Evolutionary conservation across 2,797 vertebrate species (phyloP).

Genomic region (Neosilurus hyrtlii): DNA sequence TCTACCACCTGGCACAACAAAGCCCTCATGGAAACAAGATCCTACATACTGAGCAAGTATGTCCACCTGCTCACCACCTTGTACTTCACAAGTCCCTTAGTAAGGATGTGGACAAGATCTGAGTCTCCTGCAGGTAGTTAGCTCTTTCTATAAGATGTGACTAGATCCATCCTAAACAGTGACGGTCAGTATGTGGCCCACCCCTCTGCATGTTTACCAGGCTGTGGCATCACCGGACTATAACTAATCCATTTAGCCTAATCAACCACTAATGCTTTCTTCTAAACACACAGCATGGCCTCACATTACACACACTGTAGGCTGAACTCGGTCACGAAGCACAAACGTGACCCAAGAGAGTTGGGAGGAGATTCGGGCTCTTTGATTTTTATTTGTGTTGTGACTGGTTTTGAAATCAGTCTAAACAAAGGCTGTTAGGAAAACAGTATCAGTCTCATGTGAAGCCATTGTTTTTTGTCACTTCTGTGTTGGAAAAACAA

Average conservation of each 20-base stretch:
- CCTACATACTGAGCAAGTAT: slow-evolving; percentile 27
- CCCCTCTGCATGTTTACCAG: slow-evolving; percentile 54
- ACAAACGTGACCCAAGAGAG: neutral
- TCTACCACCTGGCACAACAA: slow-evolving; percentile 42
- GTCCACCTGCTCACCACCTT: slow-evolving; percentile 34
- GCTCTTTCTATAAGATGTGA: neutral
- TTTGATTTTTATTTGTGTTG: slow-evolving; percentile 22
- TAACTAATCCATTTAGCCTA: slow-evolving; percentile 72
- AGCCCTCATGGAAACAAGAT: slow-evolving; percentile 26
- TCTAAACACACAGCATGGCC: slow-evolving; percentile 46
- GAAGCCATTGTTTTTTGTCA: slow-evolving; percentile 21
- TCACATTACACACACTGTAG: neutral
- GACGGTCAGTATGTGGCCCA: slow-evolving; percentile 20
- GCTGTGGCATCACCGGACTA: slow-evolving; percentile 62
- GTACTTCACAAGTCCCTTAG: slow-evolving; percentile 18
- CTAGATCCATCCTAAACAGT: neutral
- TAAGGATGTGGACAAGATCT: slow-evolving; percentile 8
- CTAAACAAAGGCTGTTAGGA: slow-evolving; percentile 8
- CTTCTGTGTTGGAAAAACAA: slow-evolving; percentile 3
- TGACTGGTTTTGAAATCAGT: slow-evolving; percentile 15
- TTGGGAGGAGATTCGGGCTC: neutral
- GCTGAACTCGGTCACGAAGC: neutral
- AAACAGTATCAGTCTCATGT: slow-evolving; percentile 25
- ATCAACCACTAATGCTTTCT: slow-evolving; percentile 63
- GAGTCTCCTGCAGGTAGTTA: neutral